These are phyloP conservation scores for Drosophila willistoni DNA, from an alignment of 1,140 invertebrate genomes.

Conservation along the genomic window DNA sequence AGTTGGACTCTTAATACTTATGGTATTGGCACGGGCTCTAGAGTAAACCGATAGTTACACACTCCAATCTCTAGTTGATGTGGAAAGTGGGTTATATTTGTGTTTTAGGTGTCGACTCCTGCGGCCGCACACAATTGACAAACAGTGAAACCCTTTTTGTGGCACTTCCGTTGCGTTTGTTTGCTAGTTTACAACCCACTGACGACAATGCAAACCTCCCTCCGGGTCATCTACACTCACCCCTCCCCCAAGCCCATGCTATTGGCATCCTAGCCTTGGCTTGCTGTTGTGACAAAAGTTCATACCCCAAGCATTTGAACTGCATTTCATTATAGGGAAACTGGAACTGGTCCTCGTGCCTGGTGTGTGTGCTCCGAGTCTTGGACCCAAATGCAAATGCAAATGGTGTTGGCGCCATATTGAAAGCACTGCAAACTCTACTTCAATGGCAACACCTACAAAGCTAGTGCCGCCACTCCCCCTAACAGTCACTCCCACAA, in stretches of 20 bases:
- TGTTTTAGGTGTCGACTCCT: conserved; percentile 67
- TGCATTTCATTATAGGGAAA: conserved; percentile 71
- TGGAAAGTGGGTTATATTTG: conserved; percentile 11
- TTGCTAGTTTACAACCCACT: conserved; percentile 70
- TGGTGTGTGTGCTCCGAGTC: conserved; percentile 34
- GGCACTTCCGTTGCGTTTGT: conserved; percentile 78
- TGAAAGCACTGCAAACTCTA: conserved; percentile 64
- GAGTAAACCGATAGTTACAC: neutral
- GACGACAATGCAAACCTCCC: conserved; percentile 12
- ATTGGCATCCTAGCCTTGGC: neutral
- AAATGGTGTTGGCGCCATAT: conserved; percentile 80
- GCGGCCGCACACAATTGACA: conserved; percentile 75
- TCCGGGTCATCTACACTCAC: neutral
- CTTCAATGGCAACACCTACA: conserved; percentile 14
- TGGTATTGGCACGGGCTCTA: too few relatives aligned
- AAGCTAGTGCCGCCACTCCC: neutral
- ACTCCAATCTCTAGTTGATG: conserved; percentile 22
- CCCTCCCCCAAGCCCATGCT: conserved; percentile 10
- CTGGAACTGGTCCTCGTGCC: conserved; percentile 22
- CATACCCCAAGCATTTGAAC: conserved; percentile 78
- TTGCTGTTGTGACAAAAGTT: conserved; percentile 71
- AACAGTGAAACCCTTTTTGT: conserved; percentile 81
- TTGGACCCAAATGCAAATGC: conserved; percentile 54
- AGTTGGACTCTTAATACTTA: too few relatives aligned
- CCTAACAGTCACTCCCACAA: neutral